These are phyloP conservation scores for Drosophila niveifrons DNA, from an alignment of 2,888 invertebrate genomes.

Conservation along the genomic window DNA sequence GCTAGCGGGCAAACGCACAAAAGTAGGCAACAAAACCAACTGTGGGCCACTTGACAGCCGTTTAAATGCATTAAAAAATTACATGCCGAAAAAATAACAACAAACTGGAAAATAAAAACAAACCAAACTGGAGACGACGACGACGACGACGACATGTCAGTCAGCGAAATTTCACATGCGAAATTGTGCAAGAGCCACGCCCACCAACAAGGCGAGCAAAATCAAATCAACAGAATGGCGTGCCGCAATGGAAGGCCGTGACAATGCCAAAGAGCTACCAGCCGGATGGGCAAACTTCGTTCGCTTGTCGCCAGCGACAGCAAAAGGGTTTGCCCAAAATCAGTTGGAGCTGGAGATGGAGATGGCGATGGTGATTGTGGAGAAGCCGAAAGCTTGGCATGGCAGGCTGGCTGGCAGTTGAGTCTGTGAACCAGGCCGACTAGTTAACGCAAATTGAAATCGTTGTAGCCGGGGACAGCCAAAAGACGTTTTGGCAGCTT, in stretches of 20 bases:
- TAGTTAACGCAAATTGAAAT: conserved; percentile 71
- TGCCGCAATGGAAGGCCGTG: conserved; percentile 59
- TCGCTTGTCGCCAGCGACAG: conserved; percentile 48
- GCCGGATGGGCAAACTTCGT: conserved; percentile 46
- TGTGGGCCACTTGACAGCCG: conserved; percentile 75
- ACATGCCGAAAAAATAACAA: conserved; percentile 45
- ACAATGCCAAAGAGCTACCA: conserved; percentile 45
- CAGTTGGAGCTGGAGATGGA: conserved; percentile 9
- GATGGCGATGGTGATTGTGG: background rate
- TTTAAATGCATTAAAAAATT: conserved; percentile 79
- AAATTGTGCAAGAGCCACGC: conserved; percentile 57
- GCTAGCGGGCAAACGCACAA: conserved; percentile 47
- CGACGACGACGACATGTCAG: conserved; percentile 53
- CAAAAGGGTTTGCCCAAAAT: conserved; percentile 65
- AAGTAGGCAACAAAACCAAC: conserved; percentile 40
- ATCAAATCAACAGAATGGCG: conserved; percentile 71
- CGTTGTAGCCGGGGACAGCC: conserved; percentile 57
- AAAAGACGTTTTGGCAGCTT: conserved; percentile 67
- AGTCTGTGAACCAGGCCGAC: conserved; percentile 57
- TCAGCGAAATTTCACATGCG: conserved; percentile 64
- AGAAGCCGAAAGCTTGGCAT: background rate
- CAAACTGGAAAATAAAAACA: conserved; percentile 1
- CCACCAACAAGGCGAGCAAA: conserved; percentile 58
- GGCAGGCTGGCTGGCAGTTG: conserved; percentile 12
- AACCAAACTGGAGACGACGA: conserved; percentile 8